phyloP scores from a whole-genome alignment of 2,888 invertebrate genomes.

The Patella caerulea region DNA sequence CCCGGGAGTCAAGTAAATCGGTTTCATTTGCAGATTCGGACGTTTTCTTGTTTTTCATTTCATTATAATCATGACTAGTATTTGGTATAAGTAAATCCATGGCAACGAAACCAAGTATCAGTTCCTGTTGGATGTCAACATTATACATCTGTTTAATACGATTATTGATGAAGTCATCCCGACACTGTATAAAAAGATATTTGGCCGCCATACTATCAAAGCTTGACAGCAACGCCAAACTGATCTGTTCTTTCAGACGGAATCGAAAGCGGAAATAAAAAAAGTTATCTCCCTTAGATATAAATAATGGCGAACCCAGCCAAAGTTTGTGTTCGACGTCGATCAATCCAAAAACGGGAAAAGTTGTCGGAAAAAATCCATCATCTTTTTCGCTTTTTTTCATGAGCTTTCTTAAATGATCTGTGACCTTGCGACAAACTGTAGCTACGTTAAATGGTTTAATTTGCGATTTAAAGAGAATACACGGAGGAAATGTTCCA shows the following conservation, averaged over 20 bases:
- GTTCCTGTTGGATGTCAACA: not conserved
- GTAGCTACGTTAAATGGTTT: too few relatives aligned
- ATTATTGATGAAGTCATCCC: slow-evolving; percentile 2
- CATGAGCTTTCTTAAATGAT: too few relatives aligned
- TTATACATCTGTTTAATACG: not conserved
- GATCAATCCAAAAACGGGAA: not conserved
- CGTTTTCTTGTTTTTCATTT: not conserved
- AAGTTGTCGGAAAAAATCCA: not conserved
- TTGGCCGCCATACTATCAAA: not conserved
- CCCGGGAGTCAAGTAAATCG: not conserved
- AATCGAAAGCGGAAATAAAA: not conserved
- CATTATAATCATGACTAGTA: not conserved
- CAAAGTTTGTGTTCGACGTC: not conserved
- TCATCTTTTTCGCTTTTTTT: not conserved
- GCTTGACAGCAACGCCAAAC: not conserved
- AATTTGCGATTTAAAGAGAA: too few relatives aligned
- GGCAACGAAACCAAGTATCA: not conserved
- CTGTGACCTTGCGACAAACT: too few relatives aligned
- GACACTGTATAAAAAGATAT: slow-evolving; percentile 3
- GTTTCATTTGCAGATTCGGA: not conserved
- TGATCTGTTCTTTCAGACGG: not conserved
- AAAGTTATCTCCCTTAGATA: not conserved
- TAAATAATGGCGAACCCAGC: not conserved
- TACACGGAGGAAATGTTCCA: too few relatives aligned
- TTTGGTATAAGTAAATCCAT: not conserved